Evolutionary conservation across 2,888 invertebrate genomes (phyloP), one percentile per base, ranked within the genome.

Genomic region (Amphimallon solstitiale): DNA sequence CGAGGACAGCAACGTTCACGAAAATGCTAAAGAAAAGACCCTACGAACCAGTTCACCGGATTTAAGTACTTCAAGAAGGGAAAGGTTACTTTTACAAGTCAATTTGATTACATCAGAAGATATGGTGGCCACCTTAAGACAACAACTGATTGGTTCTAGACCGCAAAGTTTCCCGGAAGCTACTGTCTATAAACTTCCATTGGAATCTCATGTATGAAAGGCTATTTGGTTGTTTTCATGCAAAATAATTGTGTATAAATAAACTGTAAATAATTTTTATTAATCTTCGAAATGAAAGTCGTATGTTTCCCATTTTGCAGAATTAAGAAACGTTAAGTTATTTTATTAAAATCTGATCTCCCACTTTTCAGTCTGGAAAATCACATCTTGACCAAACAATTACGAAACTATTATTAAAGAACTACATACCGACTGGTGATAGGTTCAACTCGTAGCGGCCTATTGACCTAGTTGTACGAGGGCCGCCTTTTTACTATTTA

Each of bases 41-140:
- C 73, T 88, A 21, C 80, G 89, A 62, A 88, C 88, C 3, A 87
- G 87, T 72, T 88, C 88, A 5, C 88, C 88, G 2, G 88, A 88
- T 78, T 79, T 88, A 48, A 86, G 86, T 73, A 78, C 80, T 40
- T 78, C 80, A 12, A 72, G 82, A 66, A 73, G 81, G 12, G 83
- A 83, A 52, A 74, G 84, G 38, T 82, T 85, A 54, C 79, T 85
- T 46, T 84, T 86, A 63, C 85, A 85, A 73, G 85, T 86, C 14
- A 85, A 84, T 71, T 79, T 85, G 66, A 80, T 85, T 9, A 85
- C 83, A 1, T 84, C 85, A 1, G 85, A 85, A 67, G 68, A 71
- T 52, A 85, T 85, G 75, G 81, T 84, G n/a, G 84, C 85, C 56
- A 84, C 82, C 2, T 72, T 82, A 12, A 74, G 80, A 65, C 81